Percentiles rank a stretch among this genome's conserved stretches.
These are phyloP conservation scores for Nyctibius grandis DNA, from an alignment of 2,797 vertebrate genomes.

Conservation along the genomic window DNA sequence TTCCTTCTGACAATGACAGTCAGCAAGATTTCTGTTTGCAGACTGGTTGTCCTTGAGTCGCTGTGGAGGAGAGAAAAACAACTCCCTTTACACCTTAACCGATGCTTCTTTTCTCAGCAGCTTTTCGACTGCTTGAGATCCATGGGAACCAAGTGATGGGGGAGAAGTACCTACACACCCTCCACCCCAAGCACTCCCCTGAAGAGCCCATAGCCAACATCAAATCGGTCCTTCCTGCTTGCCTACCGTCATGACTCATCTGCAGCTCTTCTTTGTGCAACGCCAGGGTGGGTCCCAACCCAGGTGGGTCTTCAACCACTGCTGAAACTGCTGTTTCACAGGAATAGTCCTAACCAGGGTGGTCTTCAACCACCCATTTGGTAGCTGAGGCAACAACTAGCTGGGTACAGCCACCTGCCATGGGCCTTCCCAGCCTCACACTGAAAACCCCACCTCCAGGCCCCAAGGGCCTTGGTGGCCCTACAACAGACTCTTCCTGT, in stretches of 20 bases:
- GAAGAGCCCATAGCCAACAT: neutral
- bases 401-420: too few species aligned
- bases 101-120: neutral
- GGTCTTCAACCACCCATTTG: neutral
- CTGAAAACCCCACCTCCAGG: neutral
- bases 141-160: neutral
- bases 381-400: too few species aligned
- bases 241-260: neutral
- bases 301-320: too few species aligned
- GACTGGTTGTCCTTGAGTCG: neutral
- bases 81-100: neutral
- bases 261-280: neutral
- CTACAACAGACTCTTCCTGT: neutral
- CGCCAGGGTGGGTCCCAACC: neutral
- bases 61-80: neutral
- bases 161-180: neutral
- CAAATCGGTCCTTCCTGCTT: neutral
- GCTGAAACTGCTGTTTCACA: too few species aligned
- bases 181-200: neutral
- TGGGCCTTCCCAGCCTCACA: too few species aligned
- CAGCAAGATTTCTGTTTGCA: neutral
- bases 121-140: neutral
- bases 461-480: too few species aligned
- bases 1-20: neutral
- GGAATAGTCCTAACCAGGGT: too few species aligned